Conservation (phyloP, 1,140 invertebrate species). For the Penaeus vannamei region DNA sequence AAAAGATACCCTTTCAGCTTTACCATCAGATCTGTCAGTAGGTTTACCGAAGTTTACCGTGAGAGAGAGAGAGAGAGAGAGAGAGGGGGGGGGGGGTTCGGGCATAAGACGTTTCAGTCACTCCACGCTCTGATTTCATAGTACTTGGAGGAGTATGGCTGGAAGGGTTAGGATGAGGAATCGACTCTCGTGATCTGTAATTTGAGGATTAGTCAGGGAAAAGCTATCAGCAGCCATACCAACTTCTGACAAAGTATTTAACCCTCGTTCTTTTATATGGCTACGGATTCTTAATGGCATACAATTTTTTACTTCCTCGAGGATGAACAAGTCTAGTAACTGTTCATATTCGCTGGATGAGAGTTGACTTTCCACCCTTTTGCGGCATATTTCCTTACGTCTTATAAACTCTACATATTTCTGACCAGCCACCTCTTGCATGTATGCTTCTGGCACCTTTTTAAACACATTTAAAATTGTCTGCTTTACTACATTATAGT, state of each 20-base stretch:
- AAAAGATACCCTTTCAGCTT: neutral
- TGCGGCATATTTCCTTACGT: too few relatives aligned
- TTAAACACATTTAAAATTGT: too few relatives aligned
- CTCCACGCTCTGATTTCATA: neutral
- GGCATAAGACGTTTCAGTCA: neutral
- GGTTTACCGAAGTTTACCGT: too few relatives aligned
- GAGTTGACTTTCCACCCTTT: slow-evolving; percentile 11
- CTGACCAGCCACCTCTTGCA: too few relatives aligned
- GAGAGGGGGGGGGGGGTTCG: neutral
- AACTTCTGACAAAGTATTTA: neutral
- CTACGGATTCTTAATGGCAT: neutral
- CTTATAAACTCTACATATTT: too few relatives aligned
- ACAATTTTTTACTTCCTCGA: too few relatives aligned
- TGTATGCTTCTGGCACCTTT: too few relatives aligned
- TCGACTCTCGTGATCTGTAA: neutral
- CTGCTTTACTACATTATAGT: too few relatives aligned
- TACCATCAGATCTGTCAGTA: too few relatives aligned
- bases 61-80: too few relatives aligned
- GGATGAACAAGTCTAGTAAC: slow-evolving; percentile 7
- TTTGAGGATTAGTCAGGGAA: slow-evolving; percentile 24
- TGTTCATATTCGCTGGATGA: neutral
- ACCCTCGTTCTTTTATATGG: slow-evolving; percentile 4
- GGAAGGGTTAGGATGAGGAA: neutral
- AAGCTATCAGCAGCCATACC: neutral
- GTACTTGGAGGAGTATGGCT: too few relatives aligned